Evolutionary conservation across 2,888 invertebrate genomes (phyloP).

Genomic region (Tachina fera): DNA sequence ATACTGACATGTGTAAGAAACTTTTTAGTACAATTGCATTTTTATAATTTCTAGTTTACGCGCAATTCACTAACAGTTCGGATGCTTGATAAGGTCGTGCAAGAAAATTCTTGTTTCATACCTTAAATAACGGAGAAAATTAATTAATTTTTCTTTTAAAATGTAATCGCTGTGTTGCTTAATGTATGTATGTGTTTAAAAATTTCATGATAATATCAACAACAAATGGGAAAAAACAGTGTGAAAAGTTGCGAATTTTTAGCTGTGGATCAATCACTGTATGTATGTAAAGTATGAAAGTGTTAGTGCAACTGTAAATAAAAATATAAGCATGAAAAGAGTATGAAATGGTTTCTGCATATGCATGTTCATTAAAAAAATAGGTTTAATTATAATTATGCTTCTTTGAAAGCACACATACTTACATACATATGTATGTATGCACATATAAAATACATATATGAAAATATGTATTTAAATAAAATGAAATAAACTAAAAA

Average conservation of each 20-base stretch:
- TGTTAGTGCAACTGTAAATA: not conserved
- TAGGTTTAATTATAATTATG: no score
- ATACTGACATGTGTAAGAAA: no score
- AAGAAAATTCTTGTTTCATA: not conserved
- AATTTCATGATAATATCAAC: not conserved
- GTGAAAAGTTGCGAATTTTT: not conserved
- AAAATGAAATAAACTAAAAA: no score
- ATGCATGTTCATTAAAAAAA: no score
- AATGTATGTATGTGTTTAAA: not conserved
- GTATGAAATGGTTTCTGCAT: no score
- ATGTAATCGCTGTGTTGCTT: not conserved
- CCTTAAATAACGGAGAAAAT: not conserved
- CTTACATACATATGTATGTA: no score
- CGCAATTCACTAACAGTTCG: not conserved
- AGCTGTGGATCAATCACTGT: not conserved
- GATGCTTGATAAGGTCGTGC: not conserved
- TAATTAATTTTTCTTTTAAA: not conserved
- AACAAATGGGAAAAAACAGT: not conserved
- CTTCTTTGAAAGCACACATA: no score
- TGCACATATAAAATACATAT: no score
- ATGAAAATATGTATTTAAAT: no score
- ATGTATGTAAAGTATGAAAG: not conserved
- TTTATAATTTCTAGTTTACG: not conserved
- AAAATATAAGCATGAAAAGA: no score
- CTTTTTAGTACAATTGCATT: no score